Evolutionary conservation across 2,888 invertebrate species (phyloP), one percentile per base, ranked within the genome.

Genomic region (Agonopterix subpropinquella): DNA sequence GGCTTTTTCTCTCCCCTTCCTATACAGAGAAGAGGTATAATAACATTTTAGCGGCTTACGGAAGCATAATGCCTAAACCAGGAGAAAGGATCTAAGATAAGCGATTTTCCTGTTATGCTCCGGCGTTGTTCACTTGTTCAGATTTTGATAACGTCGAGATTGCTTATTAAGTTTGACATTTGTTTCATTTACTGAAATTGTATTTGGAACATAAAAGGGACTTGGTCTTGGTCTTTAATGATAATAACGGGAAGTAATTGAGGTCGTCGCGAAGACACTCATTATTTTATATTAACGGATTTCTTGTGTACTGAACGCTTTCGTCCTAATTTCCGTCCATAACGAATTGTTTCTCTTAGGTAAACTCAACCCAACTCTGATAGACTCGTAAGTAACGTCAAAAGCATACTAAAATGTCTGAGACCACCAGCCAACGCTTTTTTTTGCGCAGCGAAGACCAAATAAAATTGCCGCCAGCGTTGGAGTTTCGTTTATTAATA

Each of bases 51-150:
- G 47, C 35, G 50, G 52, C 51, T 35, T 39, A 43, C n/a, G 11
- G 44, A 44, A 52, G 36, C 50, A 43, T 47, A 36, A 48, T 45
- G 54, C 51, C 48, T 52, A 49, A 50, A 49, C 48, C 49, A 48
- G 45, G 46, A 47, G 52, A 46, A 47, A 47, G 49, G 48, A 52
- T 48, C 47, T 45, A 47, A 28, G 55, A 59, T 57, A 57, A 55
- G 54, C 51, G 53, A 51, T 52, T 57, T 54, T 54, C 54, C 48
- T 50, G 56, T 52, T 51, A 55, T 51, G 47, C 48, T 53, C 44
- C 49, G 37, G 47, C 48, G 45, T 47, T 48, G 45, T 45, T 54
- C 50, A 47, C 42, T 45, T 45, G 53, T 45, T 44, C 52, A 41
- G 43, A 47, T 50, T 50, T 46, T 51, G 50, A 53, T 54, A 53